Evolutionary conservation across 2,797 vertebrate species (phyloP), one percentile per base, ranked within the genome.

Genomic region (Lindbergichthys nudifrons): DNA sequence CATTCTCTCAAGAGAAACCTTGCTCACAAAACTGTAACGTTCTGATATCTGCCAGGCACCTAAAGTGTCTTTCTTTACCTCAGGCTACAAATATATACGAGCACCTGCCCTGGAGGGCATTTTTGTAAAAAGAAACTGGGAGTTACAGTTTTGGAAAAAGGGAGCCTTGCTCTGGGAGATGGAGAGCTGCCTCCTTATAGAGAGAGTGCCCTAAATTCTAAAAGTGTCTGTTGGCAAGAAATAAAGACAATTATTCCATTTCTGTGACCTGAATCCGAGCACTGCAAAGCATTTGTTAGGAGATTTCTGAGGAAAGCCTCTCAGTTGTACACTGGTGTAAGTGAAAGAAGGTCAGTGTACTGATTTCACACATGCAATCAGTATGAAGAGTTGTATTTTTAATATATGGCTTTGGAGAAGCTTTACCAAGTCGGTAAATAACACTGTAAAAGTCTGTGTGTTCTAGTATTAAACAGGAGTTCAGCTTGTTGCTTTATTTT

Each of bases 51-150:
- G 30, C 42, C 6, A 32, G 66, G 70, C 51, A 62, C 63, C 67
- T 36, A 8, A 65, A 65, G 67, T 53, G 46, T 74, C 62, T 77
- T 39, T 75, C 71, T 79, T 79, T 70, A 66, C 76, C 76, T 68
- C 56, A 13, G 77, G 81, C 77, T 64, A 54, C 57, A 77, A 30
- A 81, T 61, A 60, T 61, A 60, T 18, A 52, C 16, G 19, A 52
- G 60, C 2, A 15, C 5, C 42, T 57, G 19, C 54, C 57, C 75
- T 16, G 50, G 43, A 65, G 63, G 57, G 13, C 45, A 36, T 56
- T 48, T 67, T 67, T 64, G 60, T 79, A 77, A 69, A 36, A 36
- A 21, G 45, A 60, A 64, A 51, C 43, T 21, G 66, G 36, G 74
- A 23, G 62, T 32, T 51, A 39, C 62, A 47, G n/a, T 58, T 60